Conservation (phyloP, 2,797 vertebrate species). For the Ambastaia sidthimunki region DNA sequence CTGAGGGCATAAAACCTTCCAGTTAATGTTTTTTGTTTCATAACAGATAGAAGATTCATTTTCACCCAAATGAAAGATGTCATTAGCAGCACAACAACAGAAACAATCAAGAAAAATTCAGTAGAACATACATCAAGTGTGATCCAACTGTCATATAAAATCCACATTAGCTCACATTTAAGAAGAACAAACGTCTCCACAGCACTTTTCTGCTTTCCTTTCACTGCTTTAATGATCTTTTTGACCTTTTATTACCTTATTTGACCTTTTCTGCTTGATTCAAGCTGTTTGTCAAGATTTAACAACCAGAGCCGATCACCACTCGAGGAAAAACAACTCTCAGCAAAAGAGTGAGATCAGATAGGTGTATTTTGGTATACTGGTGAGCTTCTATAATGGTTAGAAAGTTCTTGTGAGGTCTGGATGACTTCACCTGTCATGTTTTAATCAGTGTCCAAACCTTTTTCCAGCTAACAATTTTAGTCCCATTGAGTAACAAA, state of each 20-base stretch:
- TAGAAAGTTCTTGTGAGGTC: slow-evolving; percentile 40
- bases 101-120: not conserved
- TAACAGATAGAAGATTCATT: not conserved
- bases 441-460: slow-evolving; percentile 54
- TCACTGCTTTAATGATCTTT: not conserved
- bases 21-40: not conserved
- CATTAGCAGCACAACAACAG: slow-evolving; percentile 15
- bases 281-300: slow-evolving; percentile 4
- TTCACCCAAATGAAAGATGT: not conserved
- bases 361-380: slow-evolving; percentile 71
- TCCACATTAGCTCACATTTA: not conserved
- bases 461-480: not conserved
- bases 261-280: not conserved
- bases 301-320: slow-evolving; percentile 7
- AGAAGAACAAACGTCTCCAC: slow-evolving; percentile 13
- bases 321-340: not conserved
- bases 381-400: slow-evolving; percentile 44
- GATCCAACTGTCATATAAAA: not conserved
- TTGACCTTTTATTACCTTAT: no score
- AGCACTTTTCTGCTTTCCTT: not conserved
- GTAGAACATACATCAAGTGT: not conserved
- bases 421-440: slow-evolving; percentile 63
- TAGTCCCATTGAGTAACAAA: no score
- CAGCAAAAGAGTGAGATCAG: slow-evolving; percentile 55
- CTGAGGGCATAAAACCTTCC: not conserved